Evolutionary conservation across 1,140 invertebrate genomes (phyloP), one percentile per base, ranked within the genome.

Genomic region (Condylostylus longicornis): DNA sequence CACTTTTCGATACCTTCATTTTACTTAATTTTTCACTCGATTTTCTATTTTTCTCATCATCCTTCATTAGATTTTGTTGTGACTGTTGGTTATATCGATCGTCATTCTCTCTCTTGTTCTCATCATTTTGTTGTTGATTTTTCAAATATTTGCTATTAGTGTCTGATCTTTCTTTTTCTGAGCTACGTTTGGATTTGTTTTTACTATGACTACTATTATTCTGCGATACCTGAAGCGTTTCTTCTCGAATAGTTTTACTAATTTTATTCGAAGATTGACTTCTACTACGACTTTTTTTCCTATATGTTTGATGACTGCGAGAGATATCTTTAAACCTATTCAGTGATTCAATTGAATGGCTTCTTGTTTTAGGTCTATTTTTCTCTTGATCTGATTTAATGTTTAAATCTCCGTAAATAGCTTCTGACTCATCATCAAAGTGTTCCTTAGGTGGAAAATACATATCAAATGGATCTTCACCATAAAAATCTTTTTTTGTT

Each of bases 401-500:
- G n/a, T n/a, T n/a, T n/a, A n/a, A n/a, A n/a, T n/a, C n/a, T n/a
- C n/a, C n/a, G n/a, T n/a, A n/a, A n/a, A n/a, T n/a, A n/a, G n/a
- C n/a, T n/a, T n/a, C n/a, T n/a, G n/a, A n/a, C n/a, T n/a, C n/a
- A n/a, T n/a, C n/a, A n/a, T n/a, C n/a, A n/a, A n/a, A n/a, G n/a
- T n/a, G n/a, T n/a, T n/a, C n/a, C n/a, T n/a, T n/a, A n/a, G n/a
- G n/a, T n/a, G n/a, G n/a, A n/a, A n/a, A n/a, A n/a, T n/a, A n/a
- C n/a, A n/a, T n/a, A n/a, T n/a, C n/a, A n/a, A n/a, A n/a, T n/a
- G n/a, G n/a, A n/a, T n/a, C n/a, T n/a, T n/a, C n/a, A n/a, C n/a
- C n/a, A n/a, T n/a, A 30, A 15, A 34, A 29, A 27, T 22, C 18
- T 20, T 37, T 30, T 8, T 37, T 20, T 7, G 33, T 20, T 6